A percentile compares a stretch with the other conserved stretches of the same genome.
These are phyloP conservation scores for Diplazon laetatorius DNA, from an alignment of 2,888 invertebrate species.

Conservation along the genomic window DNA sequence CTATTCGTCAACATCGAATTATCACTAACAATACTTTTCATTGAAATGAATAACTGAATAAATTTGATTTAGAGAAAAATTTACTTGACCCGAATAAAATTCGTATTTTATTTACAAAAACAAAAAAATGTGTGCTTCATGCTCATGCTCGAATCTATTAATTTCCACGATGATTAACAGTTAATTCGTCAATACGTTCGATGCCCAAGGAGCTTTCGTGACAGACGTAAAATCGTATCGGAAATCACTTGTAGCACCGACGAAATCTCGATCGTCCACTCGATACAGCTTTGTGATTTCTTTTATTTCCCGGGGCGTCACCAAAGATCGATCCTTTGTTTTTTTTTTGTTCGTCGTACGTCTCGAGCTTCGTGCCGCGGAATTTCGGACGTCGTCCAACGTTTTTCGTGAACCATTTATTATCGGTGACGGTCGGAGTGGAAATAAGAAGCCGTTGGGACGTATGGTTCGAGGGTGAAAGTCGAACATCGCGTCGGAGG, in stretches of 20 bases:
- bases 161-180: no score
- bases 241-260: conserved; percentile 23
- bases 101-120: no score
- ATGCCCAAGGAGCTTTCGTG: no score
- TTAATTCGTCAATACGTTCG: no score
- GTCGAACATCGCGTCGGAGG: conserved; percentile 23
- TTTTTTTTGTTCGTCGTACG: conserved; percentile 21
- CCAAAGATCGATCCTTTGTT: conserved; percentile 11
- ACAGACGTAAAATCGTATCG: no score
- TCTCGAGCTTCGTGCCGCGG: conserved; percentile 10
- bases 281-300: conserved; percentile 25
- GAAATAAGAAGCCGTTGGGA: conserved; percentile 51
- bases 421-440: conserved; percentile 46
- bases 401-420: conserved; percentile 50
- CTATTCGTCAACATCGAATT: no score
- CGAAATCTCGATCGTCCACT: conserved; percentile 10
- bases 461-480: conserved; percentile 19
- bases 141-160: no score
- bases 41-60: no score
- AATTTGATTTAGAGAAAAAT: no score
- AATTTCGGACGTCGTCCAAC: conserved; percentile 25
- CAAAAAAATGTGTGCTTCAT: no score
- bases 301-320: conserved; percentile 26
- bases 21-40: no score
- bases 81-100: no score